Evolutionary conservation across 1,140 invertebrate species (phyloP).

Genomic region (Battus philenor): DNA sequence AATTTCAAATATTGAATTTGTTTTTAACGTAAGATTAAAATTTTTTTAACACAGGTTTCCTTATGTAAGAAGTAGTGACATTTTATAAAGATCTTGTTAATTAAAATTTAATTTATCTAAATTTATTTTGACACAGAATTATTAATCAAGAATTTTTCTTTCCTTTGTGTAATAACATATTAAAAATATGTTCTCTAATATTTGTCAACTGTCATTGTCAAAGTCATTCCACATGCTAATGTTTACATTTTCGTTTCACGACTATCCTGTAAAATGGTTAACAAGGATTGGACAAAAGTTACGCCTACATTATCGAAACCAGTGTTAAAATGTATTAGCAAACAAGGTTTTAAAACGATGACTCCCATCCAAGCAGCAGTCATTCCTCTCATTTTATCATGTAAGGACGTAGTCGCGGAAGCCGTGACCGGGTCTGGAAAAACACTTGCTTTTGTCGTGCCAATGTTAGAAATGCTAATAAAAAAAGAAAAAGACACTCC

Average conservation of each 20-base stretch:
- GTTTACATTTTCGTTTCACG: constrained; percentile 1
- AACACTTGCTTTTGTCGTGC: constrained; percentile 95
- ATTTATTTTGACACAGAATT: too few species aligned
- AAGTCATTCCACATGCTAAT: constrained; percentile 34
- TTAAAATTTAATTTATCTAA: too few species aligned
- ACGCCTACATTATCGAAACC: constrained; percentile 42
- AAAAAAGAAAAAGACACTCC: constrained; percentile 77
- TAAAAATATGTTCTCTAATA: too few species aligned
- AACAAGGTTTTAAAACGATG: constrained; percentile 56
- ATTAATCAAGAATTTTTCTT: too few species aligned
- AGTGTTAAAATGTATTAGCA: constrained; percentile 52
- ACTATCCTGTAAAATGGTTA: constrained; percentile 43
- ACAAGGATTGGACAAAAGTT: constrained; percentile 57
- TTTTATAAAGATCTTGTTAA: too few species aligned
- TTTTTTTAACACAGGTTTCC: too few species aligned
- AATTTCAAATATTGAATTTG: too few species aligned
- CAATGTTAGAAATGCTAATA: constrained; percentile 90
- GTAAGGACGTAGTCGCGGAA: constrained; percentile 97
- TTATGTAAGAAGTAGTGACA: too few species aligned
- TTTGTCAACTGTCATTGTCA: too few species aligned
- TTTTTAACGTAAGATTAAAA: too few species aligned
- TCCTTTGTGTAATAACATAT: too few species aligned
- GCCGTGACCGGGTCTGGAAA: constrained; percentile 98
- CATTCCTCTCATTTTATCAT: constrained; percentile 92
- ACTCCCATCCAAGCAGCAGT: constrained; percentile 84